Evolutionary conservation across 2,888 invertebrate species (phyloP), one percentile per base, ranked within the genome.

Genomic region (Dione juno): DNA sequence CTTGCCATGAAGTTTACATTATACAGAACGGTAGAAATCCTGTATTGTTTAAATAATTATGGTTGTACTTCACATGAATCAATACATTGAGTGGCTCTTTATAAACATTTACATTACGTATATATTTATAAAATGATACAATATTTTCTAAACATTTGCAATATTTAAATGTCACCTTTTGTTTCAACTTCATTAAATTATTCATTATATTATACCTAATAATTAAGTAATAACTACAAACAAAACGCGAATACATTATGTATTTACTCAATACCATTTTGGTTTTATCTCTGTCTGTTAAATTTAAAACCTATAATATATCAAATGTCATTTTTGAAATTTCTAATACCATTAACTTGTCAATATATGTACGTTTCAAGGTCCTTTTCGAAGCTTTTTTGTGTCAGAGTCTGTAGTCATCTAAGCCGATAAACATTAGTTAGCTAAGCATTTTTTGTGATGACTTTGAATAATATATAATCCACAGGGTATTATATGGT

Each of bases 1-100:
- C 78, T 81, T 82, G 78, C 82, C 83, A 80, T 80, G 83, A 76
- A 63, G 65, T 61, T 79, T 57, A 48, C 13, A 16, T 40, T 64
- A 40, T 37, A 35, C 21, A 48, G 19, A 5, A n/a, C 14, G 11
- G 45, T 28, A 35, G 21, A 61, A 45, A n/a, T 57, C 21, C 35
- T 61, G n/a, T 28, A 45, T 28, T 35, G 16, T 40, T 14, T 57
- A 37, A 28, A 16, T 57, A 37, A 16, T 37, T 40, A 10, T 37
- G 9, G 35, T n/a, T 61, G 2, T 45, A 35, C 13, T 3, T 45
- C 45, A n/a, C 41, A 8, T 61, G n/a, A 9, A 54, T 19, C n/a
- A 16, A 57, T 57, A n/a, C n/a, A n/a, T 54, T 54, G 8, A 3
- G n/a, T 41, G 28, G 28, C 5, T 28, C 28, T 28, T 28, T 28